phyloP scores from a whole-genome alignment of 2,113 vertebrate species.

The Malurus alboscapulatus region DNA sequence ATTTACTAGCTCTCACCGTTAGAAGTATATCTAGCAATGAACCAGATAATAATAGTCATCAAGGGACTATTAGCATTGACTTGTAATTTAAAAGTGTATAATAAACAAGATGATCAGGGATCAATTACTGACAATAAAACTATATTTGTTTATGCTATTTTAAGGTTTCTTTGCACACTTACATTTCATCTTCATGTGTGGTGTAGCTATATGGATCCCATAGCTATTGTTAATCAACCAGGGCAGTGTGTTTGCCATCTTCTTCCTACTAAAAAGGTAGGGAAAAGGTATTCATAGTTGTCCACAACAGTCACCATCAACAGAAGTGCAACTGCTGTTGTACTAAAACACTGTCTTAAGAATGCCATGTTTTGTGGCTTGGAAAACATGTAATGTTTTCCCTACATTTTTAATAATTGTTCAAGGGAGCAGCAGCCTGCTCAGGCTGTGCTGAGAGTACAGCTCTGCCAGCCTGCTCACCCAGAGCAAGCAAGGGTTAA shows the following conservation, averaged over 20 bases:
- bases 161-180: neutral
- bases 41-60: slow-evolving; percentile 5
- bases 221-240: neutral
- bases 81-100: neutral
- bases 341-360: neutral
- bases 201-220: neutral
- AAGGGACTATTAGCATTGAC: neutral
- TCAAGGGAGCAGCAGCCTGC: neutral
- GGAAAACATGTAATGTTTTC: neutral
- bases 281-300: neutral
- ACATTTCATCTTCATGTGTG: neutral
- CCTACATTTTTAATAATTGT: neutral
- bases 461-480: neutral
- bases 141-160: slow-evolving; percentile 2
- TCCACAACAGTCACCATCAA: neutral
- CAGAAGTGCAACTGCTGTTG: neutral
- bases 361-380: neutral
- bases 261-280: neutral
- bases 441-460: neutral
- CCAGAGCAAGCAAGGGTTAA: rapidly evolving
- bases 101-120: neutral
- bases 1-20: neutral
- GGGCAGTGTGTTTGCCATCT: neutral
- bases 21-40: neutral
- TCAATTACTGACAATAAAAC: neutral